Conservation (phyloP, 35 echinoderm and acorn worm genomes). For the Hemicentrotus pulcherrimus region DNA sequence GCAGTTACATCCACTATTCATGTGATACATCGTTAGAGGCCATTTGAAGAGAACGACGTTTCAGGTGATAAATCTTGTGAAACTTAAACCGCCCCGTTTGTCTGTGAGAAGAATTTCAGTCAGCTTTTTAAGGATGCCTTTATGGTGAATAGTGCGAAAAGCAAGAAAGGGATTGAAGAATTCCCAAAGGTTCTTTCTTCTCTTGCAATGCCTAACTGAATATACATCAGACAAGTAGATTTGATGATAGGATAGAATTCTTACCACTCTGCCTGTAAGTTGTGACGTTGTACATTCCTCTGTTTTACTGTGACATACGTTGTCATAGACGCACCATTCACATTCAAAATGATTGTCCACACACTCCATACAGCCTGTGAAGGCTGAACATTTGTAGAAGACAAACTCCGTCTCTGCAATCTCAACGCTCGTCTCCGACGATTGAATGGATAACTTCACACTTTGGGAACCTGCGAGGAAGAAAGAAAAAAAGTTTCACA, state of each 20-base stretch:
- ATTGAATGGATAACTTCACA: constrained; percentile 60
- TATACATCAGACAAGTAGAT: neutral
- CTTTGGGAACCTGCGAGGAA: constrained; percentile 50
- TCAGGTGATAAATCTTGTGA: constrained; percentile 11
- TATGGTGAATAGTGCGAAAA: neutral
- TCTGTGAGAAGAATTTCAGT: neutral
- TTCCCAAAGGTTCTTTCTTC: neutral
- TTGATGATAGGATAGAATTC: neutral
- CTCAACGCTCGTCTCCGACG: constrained; percentile 60
- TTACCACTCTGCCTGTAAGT: neutral
- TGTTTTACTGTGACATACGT: constrained; percentile 61
- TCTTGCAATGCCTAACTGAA: neutral
- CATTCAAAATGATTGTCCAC: constrained; percentile 79
- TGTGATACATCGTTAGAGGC: neutral
- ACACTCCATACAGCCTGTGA: constrained; percentile 68
- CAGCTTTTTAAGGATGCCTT: neutral
- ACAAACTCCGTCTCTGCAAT: constrained; percentile 75
- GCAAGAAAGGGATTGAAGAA: neutral
- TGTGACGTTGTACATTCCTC: constrained; percentile 17
- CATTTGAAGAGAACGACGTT: neutral
- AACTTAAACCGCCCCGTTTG: neutral
- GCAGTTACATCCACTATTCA: neutral
- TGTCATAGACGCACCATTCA: constrained; percentile 92
- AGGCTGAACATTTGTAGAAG: constrained; percentile 86
- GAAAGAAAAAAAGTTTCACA: constrained; percentile 20